phyloP scores from a whole-genome alignment of 2,113 vertebrate species.

The Heloderma charlesbogerti region DNA sequence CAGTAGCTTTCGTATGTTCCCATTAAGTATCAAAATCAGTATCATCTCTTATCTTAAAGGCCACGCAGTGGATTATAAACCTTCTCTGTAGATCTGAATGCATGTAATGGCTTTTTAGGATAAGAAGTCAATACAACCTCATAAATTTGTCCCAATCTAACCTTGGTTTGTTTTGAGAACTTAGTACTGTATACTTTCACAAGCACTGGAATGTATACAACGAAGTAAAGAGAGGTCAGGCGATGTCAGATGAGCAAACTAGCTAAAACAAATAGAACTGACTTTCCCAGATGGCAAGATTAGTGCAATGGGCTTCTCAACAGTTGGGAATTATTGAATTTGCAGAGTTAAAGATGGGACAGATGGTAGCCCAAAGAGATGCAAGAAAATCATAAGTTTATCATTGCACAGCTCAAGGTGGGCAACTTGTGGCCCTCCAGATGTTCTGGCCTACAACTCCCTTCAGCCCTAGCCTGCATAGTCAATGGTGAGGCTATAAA shows the following conservation, averaged over 20 bases:
- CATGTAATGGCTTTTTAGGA: constrained; percentile 29
- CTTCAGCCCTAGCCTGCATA: too few relatives aligned
- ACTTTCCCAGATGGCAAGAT: constrained; percentile 30
- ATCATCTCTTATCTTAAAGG: constrained; percentile 49
- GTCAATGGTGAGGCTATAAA: too few relatives aligned
- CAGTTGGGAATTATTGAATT: neutral
- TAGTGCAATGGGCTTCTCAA: neutral
- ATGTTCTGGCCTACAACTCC: too few relatives aligned
- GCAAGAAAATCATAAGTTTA: neutral
- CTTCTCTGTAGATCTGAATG: constrained; percentile 21
- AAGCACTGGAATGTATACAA: constrained; percentile 49
- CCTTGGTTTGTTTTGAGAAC: constrained; percentile 45
- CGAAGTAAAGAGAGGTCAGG: constrained; percentile 40
- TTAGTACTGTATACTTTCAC: constrained; percentile 52
- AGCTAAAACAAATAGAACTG: constrained; percentile 40
- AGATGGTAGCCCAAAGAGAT: neutral
- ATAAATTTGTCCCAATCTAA: neutral
- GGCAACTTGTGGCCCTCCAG: too few relatives aligned
- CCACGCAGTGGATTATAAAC: constrained; percentile 39
- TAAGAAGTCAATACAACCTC: constrained; percentile 53
- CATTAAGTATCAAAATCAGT: constrained; percentile 33
- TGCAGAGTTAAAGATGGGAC: neutral
- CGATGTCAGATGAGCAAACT: constrained; percentile 29
- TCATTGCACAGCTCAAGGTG: neutral
- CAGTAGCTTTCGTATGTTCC: constrained; percentile 13